phyloP scores from a whole-genome alignment of 2,888 invertebrate species.

The Cataglyphis albicans region DNA sequence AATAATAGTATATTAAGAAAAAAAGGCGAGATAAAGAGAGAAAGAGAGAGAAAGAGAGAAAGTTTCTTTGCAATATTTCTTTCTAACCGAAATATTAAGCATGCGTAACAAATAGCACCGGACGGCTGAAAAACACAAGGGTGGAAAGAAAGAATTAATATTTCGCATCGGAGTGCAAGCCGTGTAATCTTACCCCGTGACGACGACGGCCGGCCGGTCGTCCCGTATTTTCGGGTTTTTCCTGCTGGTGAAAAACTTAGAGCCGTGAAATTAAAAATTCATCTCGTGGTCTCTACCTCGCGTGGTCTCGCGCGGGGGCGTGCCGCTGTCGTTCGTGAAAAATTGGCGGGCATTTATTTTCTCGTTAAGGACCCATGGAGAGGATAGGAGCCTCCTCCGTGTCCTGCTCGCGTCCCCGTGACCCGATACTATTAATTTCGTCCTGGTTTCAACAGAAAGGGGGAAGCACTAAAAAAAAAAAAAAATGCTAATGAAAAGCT shows the following conservation, averaged over 20 bases:
- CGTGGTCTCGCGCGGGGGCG: constrained; percentile 57
- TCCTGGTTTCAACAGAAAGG: constrained; percentile 42
- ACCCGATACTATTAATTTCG: constrained; percentile 72
- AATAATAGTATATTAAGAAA: not conserved
- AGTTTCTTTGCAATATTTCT: not conserved
- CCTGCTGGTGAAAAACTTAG: constrained; percentile 63
- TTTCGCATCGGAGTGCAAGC: constrained; percentile 55
- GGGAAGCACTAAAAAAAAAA: not conserved
- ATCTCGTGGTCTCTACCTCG: constrained; percentile 57
- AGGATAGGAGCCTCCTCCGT: constrained; percentile 32
- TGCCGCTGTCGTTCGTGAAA: constrained; percentile 74
- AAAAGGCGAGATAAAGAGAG: not conserved
- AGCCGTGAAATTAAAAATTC: constrained; percentile 76
- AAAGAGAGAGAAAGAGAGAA: not conserved
- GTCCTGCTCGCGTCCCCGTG: constrained; percentile 64
- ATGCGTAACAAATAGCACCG: constrained; percentile 45
- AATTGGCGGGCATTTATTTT: constrained; percentile 77
- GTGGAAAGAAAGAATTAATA: constrained; percentile 66
- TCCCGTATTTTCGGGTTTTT: constrained; percentile 55
- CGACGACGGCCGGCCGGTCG: constrained; percentile 42
- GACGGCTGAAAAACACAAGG: constrained; percentile 44
- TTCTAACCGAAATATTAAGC: constrained; percentile 39
- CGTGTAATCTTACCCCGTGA: constrained; percentile 65
- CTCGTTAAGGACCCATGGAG: constrained; percentile 70
- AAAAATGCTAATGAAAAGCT: constrained; percentile 59